phyloP scores from a whole-genome alignment of 1,140 invertebrate genomes.

The Danaus plexippus region DNA sequence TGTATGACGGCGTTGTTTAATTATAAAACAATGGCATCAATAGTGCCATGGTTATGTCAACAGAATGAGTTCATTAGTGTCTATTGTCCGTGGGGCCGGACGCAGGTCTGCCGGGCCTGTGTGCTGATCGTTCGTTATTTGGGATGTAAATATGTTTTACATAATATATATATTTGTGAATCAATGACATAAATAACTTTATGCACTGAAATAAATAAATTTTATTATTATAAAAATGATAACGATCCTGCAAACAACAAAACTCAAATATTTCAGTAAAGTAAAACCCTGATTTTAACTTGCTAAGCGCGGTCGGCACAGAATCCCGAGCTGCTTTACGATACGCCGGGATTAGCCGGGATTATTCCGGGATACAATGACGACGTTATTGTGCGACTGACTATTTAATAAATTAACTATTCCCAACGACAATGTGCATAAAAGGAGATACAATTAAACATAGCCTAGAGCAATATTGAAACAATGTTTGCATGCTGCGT shows the following conservation, averaged over 20 bases:
- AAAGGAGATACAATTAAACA: no score
- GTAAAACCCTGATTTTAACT: constrained; percentile 32
- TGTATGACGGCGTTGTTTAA: constrained; percentile 1
- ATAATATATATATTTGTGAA: no score
- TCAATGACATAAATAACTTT: no score
- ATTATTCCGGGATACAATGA: constrained; percentile 44
- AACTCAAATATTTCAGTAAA: constrained; percentile 19
- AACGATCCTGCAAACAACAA: no score
- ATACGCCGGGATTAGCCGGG: constrained; percentile 47
- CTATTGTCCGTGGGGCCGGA: constrained; percentile 66
- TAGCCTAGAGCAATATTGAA: no score
- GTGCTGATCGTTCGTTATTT: constrained; percentile 89
- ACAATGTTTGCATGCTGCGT: no score
- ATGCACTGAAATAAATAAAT: no score
- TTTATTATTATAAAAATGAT: no score
- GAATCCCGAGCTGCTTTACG: constrained; percentile 31
- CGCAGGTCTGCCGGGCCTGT: constrained; percentile 78
- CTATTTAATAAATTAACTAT: no score
- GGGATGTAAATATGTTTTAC: constrained; percentile 75
- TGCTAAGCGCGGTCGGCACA: constrained; percentile 15
- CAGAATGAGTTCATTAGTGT: constrained; percentile 27
- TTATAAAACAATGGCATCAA: constrained; percentile 14
- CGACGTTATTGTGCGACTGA: constrained; percentile 29
- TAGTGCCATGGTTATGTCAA: constrained; percentile 15
- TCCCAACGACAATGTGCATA: no score